Conservation (phyloP, 1,140 invertebrate species). For the Solenopsis fugax region DNA sequence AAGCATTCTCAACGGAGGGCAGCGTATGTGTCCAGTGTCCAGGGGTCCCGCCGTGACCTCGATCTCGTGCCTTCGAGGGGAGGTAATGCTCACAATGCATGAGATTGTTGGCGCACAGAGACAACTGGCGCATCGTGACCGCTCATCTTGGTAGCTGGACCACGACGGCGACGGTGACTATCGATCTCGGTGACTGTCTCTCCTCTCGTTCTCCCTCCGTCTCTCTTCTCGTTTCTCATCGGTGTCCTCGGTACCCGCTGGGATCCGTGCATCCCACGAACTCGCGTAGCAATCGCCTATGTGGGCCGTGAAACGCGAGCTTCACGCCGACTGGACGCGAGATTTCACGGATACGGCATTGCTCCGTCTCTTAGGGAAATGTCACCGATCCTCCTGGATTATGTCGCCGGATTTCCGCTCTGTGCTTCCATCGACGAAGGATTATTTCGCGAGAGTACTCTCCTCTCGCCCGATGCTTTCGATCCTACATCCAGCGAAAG, state of each 20-base stretch:
- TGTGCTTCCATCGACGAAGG: slow-evolving; percentile 48
- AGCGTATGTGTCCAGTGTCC: not conserved
- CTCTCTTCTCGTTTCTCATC: not conserved
- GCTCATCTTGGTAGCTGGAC: slow-evolving; percentile 56
- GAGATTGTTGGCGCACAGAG: slow-evolving; percentile 65
- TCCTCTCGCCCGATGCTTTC: not conserved
- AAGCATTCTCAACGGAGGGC: slow-evolving; percentile 24
- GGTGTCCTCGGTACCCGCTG: not conserved
- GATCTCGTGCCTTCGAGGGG: slow-evolving; percentile 31
- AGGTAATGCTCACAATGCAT: slow-evolving; percentile 69
- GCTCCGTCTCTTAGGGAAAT: slow-evolving; percentile 69
- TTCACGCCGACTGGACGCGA: slow-evolving; percentile 51
- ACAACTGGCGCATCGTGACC: slow-evolving; percentile 47
- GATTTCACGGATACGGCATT: slow-evolving; percentile 65
- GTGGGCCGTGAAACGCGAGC: slow-evolving; percentile 52
- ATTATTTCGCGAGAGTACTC: slow-evolving; percentile 57
- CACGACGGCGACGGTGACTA: slow-evolving; percentile 35
- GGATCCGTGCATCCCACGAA: not conserved
- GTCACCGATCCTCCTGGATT: slow-evolving; percentile 47
- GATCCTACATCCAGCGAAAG: slow-evolving; percentile 2
- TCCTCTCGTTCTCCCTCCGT: not conserved
- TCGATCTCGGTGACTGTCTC: slow-evolving; percentile 27
- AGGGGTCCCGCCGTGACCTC: slow-evolving; percentile 39
- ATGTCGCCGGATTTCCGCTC: slow-evolving; percentile 53
- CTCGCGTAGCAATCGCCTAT: slow-evolving; percentile 15